Base-by-base conservation (phyloP, 2,888 invertebrate genomes). In the Panzeria rudis region DNA sequence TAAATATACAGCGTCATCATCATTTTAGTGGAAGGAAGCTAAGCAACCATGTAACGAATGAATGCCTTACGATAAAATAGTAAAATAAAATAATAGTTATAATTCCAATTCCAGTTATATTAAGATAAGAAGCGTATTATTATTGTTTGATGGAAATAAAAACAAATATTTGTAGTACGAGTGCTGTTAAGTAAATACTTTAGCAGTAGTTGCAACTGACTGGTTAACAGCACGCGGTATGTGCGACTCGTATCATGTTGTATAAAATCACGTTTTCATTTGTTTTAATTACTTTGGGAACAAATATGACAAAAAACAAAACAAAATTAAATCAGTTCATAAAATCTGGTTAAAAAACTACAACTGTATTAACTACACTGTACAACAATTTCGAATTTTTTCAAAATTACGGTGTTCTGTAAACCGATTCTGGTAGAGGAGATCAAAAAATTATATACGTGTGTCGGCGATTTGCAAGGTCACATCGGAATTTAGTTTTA, bases 251-350 rank as follows among this genome's bases (percentile, higher is more conserved):
- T 69, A 75, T 80, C 69, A 41, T 47, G 38, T 66, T 20, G 29
- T 32, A 56, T 68, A 52, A 83, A 78, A 84, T 80, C 84, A 84
- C 80, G 80, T 84, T 84, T 80, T 68, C 72, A 68, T 80, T 84
- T 72, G 66, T 32, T 80, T 80, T 84, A 84, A 84, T 84, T 84
- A 84, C 84, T 84, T 80, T 73, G 69, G 83, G 83, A 83, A 83
- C 66, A 50, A 71, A 71, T 52, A 50, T 32, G 44, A 68, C 62
- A 73, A 75, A 17, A 69, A 69, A 4, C 15, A 64, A 79, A 66
- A 50, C 11, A 59, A 71, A 61, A 73, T 41, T 8, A 75, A 75
- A 75, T 52, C 56, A 72, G 72, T 50, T 80, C 72, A 80, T 73
- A 61, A 68, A 61, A 71, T 77, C 56, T 78, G 41, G 41, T 54